Percentiles rank a stretch among this genome's conserved stretches.
Evolutionary conservation across 2,113 vertebrate species (phyloP).

Genomic region (Murina feae): DNA sequence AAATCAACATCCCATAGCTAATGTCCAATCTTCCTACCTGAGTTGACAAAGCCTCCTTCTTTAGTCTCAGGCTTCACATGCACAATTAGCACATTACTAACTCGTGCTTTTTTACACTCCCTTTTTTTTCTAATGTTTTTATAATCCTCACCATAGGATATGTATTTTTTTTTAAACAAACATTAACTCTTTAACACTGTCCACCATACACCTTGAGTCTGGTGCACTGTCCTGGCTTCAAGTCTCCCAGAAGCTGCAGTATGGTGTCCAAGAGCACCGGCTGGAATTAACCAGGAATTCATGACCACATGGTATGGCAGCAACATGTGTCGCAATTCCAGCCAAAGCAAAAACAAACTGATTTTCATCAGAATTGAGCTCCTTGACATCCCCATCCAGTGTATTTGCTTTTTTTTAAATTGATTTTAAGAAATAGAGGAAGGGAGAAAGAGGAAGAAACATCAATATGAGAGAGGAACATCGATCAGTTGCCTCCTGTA

Average conservation of each 20-base stretch:
- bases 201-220: slow-evolving; percentile 92
- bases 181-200: background rate
- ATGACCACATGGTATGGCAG: slow-evolving; percentile 89
- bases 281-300: slow-evolving; percentile 90
- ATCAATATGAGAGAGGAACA: background rate
- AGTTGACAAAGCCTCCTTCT: background rate
- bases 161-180: background rate
- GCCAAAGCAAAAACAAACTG: slow-evolving; percentile 94
- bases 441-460: background rate
- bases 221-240: slow-evolving; percentile 89
- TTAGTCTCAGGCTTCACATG: background rate
- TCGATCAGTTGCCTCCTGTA: background rate
- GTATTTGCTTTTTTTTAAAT: slow-evolving; percentile 34
- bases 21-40: background rate
- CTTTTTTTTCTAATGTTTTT: background rate
- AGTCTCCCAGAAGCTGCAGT: slow-evolving; percentile 86
- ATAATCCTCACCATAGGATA: background rate
- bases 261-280: slow-evolving; percentile 87
- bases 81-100: background rate
- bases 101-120: background rate
- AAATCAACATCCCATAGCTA: background rate
- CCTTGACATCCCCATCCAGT: slow-evolving; percentile 85
- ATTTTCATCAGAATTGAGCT: slow-evolving; percentile 88
- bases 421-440: background rate
- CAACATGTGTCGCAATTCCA: slow-evolving; percentile 93